Evolutionary conservation across 2,888 invertebrate genomes (phyloP), one percentile per base, ranked within the genome.

Genomic region (Chrysina gloriosa): DNA sequence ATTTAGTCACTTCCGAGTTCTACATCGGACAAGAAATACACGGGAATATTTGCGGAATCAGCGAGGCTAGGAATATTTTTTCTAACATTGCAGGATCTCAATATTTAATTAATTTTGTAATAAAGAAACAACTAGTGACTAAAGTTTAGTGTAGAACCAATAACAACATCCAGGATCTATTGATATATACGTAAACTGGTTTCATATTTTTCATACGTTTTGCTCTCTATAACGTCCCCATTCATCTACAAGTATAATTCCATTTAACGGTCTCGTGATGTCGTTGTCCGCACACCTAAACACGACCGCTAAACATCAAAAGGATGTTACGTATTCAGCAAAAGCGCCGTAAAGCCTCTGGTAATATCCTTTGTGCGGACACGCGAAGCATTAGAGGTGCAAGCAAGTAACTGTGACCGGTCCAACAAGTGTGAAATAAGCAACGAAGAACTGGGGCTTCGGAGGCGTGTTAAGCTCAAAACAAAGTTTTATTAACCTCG

Each of bases 401-500:
- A 36, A 39, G 21, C 25, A 45, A 63, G 64, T 29, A 36, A 25
- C 58, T 58, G 19, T 56, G 45, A 45, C 47, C 31, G 31, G 31
- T 42, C 58, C 58, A 47, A 58, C 47, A 66, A 66, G 66, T 66
- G 47, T 66, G 56, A 56, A 56, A 48, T 58, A 47, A 34, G 47
- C 47, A 66, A 45, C 47, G 72, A 68, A n/a, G 21, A 21, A 19
- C 19, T n/a, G n/a, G 2, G 19, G 19, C 9, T 2, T 45, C 7
- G 21, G 19, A 16, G 16, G 21, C n/a, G 14, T 9, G 9, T 21
- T 45, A 21, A 19, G 45, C 4, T 7, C 7, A 21, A 21, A 19
- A 45, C 45, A 21, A 45, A 45, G 45, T 21, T 45, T 45, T 16
- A 45, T 45, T 45, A 45, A 45, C 45, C 19, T 16, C 45, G 45